Conservation (phyloP, 2,113 vertebrate genomes). For the Aphelocoma coerulescens region DNA sequence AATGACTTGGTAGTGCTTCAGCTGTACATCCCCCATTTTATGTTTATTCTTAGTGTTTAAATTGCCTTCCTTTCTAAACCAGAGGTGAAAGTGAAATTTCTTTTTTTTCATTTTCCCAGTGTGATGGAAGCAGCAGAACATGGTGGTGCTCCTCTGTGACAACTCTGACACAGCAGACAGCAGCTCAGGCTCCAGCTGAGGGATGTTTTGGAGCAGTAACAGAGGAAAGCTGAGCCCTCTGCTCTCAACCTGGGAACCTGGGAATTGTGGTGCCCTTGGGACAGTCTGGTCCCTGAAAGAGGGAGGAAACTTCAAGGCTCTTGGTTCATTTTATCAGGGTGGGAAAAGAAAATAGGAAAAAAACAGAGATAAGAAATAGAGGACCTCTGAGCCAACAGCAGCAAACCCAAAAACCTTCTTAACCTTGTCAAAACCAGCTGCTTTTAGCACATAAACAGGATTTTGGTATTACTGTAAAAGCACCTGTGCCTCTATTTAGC, state of each 20-base stretch:
- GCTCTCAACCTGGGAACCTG: background rate
- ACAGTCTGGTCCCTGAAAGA: background rate
- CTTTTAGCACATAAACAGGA: background rate
- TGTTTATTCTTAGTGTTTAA: constrained; percentile 38
- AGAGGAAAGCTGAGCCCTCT: background rate
- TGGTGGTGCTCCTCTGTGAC: background rate
- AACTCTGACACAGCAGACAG: background rate
- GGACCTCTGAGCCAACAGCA: background rate
- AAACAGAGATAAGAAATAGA: background rate
- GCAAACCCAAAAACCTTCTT: background rate
- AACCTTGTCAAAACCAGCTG: background rate
- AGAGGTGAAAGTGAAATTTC: constrained; percentile 3
- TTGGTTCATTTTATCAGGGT: background rate
- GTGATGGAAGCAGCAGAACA: background rate
- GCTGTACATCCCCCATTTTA: background rate
- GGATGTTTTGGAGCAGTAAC: background rate
- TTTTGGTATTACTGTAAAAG: background rate
- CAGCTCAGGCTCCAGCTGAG: background rate
- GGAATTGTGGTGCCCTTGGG: background rate
- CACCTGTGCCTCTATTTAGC: background rate
- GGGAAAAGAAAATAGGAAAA: background rate
- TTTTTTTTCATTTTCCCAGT: constrained; percentile 26
- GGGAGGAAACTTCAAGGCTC: background rate
- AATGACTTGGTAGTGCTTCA: background rate
- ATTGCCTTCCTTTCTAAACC: background rate